Conservation (phyloP, 2,888 invertebrate species). For the Drosophila tripunctata region DNA sequence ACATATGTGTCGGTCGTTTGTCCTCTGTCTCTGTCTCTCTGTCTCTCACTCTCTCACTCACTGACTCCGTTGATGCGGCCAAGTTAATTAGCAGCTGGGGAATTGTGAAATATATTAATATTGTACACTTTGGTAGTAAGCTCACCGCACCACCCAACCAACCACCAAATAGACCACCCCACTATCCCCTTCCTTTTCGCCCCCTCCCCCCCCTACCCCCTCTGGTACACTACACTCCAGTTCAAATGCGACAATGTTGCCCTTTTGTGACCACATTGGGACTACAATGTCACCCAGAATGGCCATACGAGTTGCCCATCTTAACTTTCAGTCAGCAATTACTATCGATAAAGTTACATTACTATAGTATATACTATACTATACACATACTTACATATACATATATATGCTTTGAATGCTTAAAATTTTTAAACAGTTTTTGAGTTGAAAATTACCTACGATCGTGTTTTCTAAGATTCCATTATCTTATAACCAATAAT, state of each 20-base stretch:
- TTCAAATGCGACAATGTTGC: conserved; percentile 48
- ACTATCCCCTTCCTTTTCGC: neutral
- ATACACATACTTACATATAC: too few species aligned
- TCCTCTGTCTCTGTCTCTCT: conserved; percentile 16
- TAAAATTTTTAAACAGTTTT: too few species aligned
- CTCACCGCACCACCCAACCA: conserved; percentile 15
- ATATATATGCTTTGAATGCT: too few species aligned
- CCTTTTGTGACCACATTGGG: conserved; percentile 58
- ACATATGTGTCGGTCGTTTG: conserved; percentile 27
- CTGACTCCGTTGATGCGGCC: conserved; percentile 44
- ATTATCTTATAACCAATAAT: too few species aligned
- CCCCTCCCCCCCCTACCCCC: neutral
- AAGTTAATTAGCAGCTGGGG: conserved; percentile 79
- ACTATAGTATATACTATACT: too few species aligned
- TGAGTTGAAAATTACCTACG: too few species aligned
- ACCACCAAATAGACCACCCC: neutral
- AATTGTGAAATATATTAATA: conserved; percentile 80
- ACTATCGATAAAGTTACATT: conserved; percentile 32
- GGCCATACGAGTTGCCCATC: conserved; percentile 19
- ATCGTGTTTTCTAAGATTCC: too few species aligned
- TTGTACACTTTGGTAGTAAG: conserved; percentile 67
- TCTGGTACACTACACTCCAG: too few species aligned
- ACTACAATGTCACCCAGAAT: conserved; percentile 38
- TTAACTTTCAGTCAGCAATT: conserved; percentile 20
- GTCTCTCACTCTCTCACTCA: conserved; percentile 24